Percentiles rank a stretch among this genome's conserved stretches.
These are phyloP conservation scores for Actenoides hombroni DNA, from an alignment of 2,113 vertebrate genomes.

Conservation along the genomic window DNA sequence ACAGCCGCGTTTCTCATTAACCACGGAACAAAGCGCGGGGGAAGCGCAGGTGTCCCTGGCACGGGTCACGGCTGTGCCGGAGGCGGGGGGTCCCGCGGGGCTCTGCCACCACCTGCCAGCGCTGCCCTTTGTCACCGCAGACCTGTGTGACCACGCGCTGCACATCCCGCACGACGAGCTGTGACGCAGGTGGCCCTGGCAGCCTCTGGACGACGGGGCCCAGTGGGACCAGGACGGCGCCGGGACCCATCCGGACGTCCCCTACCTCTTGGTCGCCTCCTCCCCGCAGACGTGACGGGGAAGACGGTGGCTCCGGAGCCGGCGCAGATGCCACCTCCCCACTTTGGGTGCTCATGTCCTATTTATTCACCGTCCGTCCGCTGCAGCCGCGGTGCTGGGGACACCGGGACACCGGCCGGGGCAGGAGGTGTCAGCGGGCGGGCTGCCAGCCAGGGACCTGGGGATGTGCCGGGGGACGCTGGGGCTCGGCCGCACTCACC, in stretches of 20 bases:
- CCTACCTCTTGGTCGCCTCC: not conserved
- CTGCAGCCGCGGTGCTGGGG: too few relatives aligned
- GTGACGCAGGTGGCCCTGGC: constrained; percentile 62
- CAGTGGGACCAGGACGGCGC: accelerated
- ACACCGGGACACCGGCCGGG: not conserved
- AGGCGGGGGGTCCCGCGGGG: not conserved
- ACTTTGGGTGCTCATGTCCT: not conserved
- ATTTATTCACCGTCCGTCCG: not conserved
- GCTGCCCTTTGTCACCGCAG: constrained; percentile 66
- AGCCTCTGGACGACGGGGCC: not conserved
- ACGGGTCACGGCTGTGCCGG: accelerated
- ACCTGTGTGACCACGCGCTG: constrained; percentile 93
- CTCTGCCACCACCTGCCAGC: accelerated
- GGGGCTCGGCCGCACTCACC: not conserved
- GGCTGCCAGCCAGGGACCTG: not conserved
- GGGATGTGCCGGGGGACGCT: accelerated
- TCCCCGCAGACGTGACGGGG: accelerated
- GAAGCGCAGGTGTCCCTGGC: accelerated
- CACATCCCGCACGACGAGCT: constrained; percentile 89
- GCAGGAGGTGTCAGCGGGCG: accelerated
- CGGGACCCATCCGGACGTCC: accelerated
- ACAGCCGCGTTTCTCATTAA: not conserved
- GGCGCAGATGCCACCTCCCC: accelerated
- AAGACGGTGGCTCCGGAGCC: accelerated
- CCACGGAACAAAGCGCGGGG: not conserved